Base-by-base conservation (phyloP, 1,140 invertebrate genomes). In the Neomicropteryx cornuta region DNA sequence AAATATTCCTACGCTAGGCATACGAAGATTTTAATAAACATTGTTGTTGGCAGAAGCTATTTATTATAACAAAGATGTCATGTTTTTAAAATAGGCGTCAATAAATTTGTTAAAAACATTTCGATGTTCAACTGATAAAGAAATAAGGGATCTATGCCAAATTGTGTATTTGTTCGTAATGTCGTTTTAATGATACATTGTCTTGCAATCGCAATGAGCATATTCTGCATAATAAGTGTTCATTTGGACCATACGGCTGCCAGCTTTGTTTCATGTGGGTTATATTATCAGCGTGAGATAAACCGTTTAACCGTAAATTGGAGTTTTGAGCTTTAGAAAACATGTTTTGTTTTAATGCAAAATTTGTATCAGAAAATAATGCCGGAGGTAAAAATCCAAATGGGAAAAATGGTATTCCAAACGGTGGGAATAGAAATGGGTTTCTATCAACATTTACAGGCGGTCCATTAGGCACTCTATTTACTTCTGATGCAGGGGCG, bases 401-500 rank as follows among this genome's bases (percentile, higher is more conserved):
- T 24, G 64, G 66, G 10, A 68, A 44, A 3, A 60, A 56, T 19
- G 64, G 58, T 60, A 67, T 62, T 18, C 63, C 59, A 46, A 69
- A 68, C 27, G 62, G 64, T 5, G 60, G 56, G 20, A 68, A 61
- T 18, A 68, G 53, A 31, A 68, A 66, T 2, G 64, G 18, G 39
- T 62, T 64, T 5, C 59, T 55, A 14, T 47, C 46, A 20, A 44
- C 42, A 10, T 37, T 27, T 33, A 40, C 42, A n/a, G 37, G 17
- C 16, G 48, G 49, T 20, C 64, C 56, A 39, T 58, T 60, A 0
- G 72, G 67, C 8, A 73, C 52, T 5, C 67, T 62, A 22, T 68
- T 64, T 22, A 79, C 73, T 40, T 83, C 80, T n/a, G n/a, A n/a
- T n/a, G n/a, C n/a, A n/a, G 4, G 81, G 77, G 51, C 83, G 86